Percentiles rank a stretch among this genome's conserved stretches.
phyloP scores from a whole-genome alignment of 2,888 invertebrate species.

The Chrysolina oricalcia region DNA sequence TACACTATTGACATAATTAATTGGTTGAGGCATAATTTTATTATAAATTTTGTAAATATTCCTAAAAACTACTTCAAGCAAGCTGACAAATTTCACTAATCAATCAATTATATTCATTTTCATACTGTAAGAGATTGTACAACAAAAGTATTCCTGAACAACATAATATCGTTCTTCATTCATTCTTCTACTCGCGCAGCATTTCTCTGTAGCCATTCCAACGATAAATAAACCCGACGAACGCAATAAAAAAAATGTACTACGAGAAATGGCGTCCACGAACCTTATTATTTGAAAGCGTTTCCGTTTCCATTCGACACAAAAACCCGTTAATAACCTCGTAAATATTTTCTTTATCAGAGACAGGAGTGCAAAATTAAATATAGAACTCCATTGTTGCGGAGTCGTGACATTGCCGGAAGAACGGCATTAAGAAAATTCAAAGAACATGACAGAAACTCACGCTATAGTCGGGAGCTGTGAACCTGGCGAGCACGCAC shows the following conservation, averaged over 20 bases:
- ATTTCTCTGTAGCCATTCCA: too few species aligned
- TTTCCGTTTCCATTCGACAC: conserved; percentile 28
- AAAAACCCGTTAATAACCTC: conserved; percentile 40
- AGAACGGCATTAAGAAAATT: conserved; percentile 55
- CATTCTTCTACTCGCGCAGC: too few species aligned
- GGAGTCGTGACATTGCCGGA: conserved; percentile 52
- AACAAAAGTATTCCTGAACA: too few species aligned
- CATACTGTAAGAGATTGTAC: too few species aligned
- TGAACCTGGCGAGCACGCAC: conserved; percentile 31
- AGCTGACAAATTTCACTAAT: too few species aligned
- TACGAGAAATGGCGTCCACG: conserved; percentile 17
- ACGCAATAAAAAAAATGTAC: background rate
- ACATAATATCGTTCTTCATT: too few species aligned
- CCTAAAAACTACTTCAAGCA: too few species aligned
- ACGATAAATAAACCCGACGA: background rate
- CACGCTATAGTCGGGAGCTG: conserved; percentile 48
- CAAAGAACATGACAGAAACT: conserved; percentile 50
- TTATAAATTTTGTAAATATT: too few species aligned
- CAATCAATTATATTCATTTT: too few species aligned
- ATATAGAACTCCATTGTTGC: conserved; percentile 55
- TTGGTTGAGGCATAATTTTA: too few species aligned
- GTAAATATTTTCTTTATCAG: conserved; percentile 50
- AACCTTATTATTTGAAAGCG: conserved; percentile 32
- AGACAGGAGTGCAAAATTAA: conserved; percentile 53
- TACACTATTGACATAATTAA: too few species aligned